A percentile compares a stretch with the other conserved stretches of the same genome.
Conservation (phyloP, 2,113 vertebrate genomes). For the Notechis scutatus region DNA sequence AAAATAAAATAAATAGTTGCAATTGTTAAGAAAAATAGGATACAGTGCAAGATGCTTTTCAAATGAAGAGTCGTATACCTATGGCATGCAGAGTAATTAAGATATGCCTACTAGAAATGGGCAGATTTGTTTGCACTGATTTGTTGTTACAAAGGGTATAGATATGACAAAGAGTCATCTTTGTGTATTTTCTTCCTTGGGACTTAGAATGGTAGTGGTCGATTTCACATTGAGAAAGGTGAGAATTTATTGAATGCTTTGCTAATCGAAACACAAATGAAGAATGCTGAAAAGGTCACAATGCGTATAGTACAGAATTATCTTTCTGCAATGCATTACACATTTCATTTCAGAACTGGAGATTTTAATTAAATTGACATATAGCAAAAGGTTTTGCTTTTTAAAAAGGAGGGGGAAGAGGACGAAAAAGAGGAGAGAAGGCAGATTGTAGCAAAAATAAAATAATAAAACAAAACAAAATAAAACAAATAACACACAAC, state of each 20-base stretch:
- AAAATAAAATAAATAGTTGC: too few species aligned
- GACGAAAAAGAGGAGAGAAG: background rate
- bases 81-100: background rate
- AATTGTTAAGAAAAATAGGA: background rate
- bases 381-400: constrained; percentile 17
- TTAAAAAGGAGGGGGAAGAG: background rate
- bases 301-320: constrained; percentile 27
- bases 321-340: constrained; percentile 46
- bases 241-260: constrained; percentile 23
- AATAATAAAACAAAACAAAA: background rate
- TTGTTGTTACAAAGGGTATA: background rate
- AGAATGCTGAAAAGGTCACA: constrained; percentile 63
- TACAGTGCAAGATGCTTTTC: background rate
- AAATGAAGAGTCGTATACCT: background rate
- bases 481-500: background rate
- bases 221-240: background rate
- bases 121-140: background rate
- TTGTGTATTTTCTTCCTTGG: background rate
- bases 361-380: constrained; percentile 50
- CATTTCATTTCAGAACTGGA: constrained; percentile 48
- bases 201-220: background rate
- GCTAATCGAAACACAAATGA: constrained; percentile 52
- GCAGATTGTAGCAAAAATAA: background rate
- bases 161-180: background rate
- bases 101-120: background rate